These are phyloP conservation scores for Dolichotis patagonum DNA, from an alignment of 2,113 vertebrate species.

Conservation along the genomic window DNA sequence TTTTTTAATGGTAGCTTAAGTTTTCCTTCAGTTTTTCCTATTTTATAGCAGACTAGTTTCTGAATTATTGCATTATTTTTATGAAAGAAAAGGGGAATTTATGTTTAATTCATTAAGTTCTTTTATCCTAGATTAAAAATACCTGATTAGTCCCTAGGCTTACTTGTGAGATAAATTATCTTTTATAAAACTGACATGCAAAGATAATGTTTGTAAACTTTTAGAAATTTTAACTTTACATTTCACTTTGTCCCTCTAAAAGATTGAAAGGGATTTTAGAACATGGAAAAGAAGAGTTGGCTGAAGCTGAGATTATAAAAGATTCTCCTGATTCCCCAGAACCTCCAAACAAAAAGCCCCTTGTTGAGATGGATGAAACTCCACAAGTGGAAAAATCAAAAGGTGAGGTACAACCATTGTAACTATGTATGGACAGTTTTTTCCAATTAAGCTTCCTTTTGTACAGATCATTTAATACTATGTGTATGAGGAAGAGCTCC, in stretches of 20 bases:
- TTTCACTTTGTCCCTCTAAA: slow-evolving; percentile 50
- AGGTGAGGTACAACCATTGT: slow-evolving; percentile 87
- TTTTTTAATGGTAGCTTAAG: slow-evolving; percentile 46
- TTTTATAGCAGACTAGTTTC: not conserved
- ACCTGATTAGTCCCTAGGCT: slow-evolving; percentile 20
- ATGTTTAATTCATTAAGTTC: slow-evolving; percentile 39
- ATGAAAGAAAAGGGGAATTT: slow-evolving; percentile 16
- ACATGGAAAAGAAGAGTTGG: slow-evolving; percentile 94
- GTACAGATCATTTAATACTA: not conserved
- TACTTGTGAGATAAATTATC: slow-evolving; percentile 32
- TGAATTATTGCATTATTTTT: not conserved
- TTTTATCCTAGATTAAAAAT: slow-evolving; percentile 21
- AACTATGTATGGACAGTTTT: not conserved
- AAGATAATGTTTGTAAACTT: slow-evolving; percentile 11
- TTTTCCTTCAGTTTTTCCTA: slow-evolving; percentile 4
- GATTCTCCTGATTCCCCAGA: slow-evolving; percentile 99
- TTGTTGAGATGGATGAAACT: slow-evolving; percentile 91
- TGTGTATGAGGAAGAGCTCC: not conserved
- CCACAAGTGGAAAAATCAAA: slow-evolving; percentile 93
- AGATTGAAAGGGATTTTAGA: slow-evolving; percentile 94
- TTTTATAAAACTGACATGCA: not conserved
- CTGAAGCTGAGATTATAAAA: slow-evolving; percentile 96
- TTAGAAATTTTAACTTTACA: slow-evolving; percentile 39
- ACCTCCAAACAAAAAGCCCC: slow-evolving; percentile 97
- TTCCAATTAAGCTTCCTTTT: not conserved